A percentile compares a stretch with the other conserved stretches of the same genome.
Conservation (phyloP, 2,113 vertebrate species). For the Probosciger aterrimus region DNA sequence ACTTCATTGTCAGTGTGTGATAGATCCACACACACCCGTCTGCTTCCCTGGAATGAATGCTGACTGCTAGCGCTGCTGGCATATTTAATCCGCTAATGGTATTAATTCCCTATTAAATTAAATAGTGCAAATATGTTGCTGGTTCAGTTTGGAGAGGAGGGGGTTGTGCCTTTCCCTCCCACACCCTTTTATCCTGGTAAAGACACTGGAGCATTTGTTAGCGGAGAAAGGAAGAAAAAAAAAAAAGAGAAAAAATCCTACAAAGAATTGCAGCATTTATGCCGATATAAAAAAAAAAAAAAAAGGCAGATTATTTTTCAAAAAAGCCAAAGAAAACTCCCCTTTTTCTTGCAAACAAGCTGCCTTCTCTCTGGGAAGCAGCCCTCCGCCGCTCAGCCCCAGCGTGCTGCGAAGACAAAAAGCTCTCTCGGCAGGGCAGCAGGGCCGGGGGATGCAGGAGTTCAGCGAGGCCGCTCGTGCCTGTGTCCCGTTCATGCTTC, state of each 20-base stretch:
- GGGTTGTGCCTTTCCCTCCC: neutral
- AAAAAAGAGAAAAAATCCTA: neutral
- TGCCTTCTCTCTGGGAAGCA: slow-evolving; percentile 7
- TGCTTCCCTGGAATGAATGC: neutral
- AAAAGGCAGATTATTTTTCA: slow-evolving; percentile 5
- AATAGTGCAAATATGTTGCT: slow-evolving; percentile 36
- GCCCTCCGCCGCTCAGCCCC: neutral
- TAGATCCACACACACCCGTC: neutral
- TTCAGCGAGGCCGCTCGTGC: neutral
- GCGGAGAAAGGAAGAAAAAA: fast-evolving
- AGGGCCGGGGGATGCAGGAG: neutral
- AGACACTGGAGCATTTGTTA: slow-evolving; percentile 52
- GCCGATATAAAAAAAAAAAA: neutral
- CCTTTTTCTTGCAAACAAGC: slow-evolving; percentile 40
- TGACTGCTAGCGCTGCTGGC: neutral
- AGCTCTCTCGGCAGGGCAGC: neutral
- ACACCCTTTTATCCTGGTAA: slow-evolving; percentile 9
- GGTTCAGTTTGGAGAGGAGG: neutral
- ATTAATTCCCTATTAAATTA: slow-evolving; percentile 62
- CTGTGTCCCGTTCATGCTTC: neutral
- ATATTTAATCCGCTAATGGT: slow-evolving; percentile 41
- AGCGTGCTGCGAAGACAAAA: slow-evolving; percentile 31
- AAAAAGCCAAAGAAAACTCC: slow-evolving; percentile 31
- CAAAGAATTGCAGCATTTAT: slow-evolving; percentile 43
- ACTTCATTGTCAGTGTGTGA: neutral